Conservation (phyloP, 2,888 invertebrate genomes). For the Julus scanicus region DNA sequence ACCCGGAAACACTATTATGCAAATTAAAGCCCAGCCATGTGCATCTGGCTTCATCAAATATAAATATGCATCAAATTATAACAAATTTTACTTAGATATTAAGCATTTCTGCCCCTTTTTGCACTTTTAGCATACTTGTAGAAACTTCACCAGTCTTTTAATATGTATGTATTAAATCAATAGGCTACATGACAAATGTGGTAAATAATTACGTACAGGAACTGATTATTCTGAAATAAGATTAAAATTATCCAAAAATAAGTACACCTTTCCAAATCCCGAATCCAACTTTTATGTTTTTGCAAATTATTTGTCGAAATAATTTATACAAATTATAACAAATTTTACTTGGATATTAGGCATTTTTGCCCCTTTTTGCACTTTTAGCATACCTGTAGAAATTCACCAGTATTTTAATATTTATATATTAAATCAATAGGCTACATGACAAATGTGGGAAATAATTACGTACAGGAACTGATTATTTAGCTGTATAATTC, state of each 20-base stretch:
- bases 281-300: too few relatives aligned
- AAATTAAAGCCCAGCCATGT: conserved; percentile 40
- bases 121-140: neutral
- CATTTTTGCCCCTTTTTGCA: too few relatives aligned
- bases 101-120: too few relatives aligned
- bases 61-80: conserved; percentile 19
- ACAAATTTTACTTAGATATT: neutral
- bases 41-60: conserved; percentile 40
- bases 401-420: neutral
- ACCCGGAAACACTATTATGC: conserved; percentile 36
- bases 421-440: neutral
- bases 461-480: too few relatives aligned
- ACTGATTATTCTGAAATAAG: too few relatives aligned
- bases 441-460: too few relatives aligned
- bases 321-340: neutral
- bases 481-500: too few relatives aligned
- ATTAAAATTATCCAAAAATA: too few relatives aligned
- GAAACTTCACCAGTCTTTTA: neutral
- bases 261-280: too few relatives aligned
- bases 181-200: neutral
- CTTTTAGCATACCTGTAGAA: neutral
- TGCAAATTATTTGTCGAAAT: too few relatives aligned
- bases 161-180: neutral
- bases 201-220: too few relatives aligned
- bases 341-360: neutral